phyloP scores from a whole-genome alignment of 2,797 vertebrate genomes.

The Hemitrygon akajei region DNA sequence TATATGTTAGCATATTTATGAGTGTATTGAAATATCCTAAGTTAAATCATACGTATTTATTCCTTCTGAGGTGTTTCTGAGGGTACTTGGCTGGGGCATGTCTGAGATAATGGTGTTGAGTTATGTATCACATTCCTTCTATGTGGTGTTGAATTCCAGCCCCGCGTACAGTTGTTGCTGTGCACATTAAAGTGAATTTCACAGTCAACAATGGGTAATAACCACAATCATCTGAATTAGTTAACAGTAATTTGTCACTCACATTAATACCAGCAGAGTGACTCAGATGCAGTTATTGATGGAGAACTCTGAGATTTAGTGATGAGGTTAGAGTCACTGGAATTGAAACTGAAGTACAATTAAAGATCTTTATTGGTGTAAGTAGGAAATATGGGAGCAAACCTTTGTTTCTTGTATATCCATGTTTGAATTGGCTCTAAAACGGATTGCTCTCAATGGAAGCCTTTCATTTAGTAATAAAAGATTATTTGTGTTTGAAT shows the following conservation, averaged over 20 bases:
- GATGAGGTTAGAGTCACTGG: background rate
- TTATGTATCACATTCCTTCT: background rate
- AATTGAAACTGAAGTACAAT: background rate
- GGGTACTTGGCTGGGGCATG: background rate
- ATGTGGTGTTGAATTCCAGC: background rate
- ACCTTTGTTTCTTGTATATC: background rate
- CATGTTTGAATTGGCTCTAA: conserved; percentile 19
- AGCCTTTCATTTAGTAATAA: conserved; percentile 30
- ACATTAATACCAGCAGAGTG: too few relatives aligned
- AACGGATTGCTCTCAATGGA: background rate
- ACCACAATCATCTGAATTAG: background rate
- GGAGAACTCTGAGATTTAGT: background rate
- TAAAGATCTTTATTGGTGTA: background rate
- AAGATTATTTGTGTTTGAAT: conserved; percentile 12
- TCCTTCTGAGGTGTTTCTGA: background rate
- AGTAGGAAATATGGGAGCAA: conserved; percentile 3
- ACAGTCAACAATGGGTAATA: background rate
- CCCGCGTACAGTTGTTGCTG: background rate
- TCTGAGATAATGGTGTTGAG: background rate
- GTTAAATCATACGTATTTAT: background rate
- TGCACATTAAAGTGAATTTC: conserved; percentile 1
- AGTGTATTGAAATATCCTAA: background rate
- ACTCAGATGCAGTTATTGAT: background rate
- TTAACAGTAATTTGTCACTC: background rate
- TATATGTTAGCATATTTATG: background rate